Conservation (phyloP, 1,140 invertebrate genomes). For the Neelides sp. region DNA sequence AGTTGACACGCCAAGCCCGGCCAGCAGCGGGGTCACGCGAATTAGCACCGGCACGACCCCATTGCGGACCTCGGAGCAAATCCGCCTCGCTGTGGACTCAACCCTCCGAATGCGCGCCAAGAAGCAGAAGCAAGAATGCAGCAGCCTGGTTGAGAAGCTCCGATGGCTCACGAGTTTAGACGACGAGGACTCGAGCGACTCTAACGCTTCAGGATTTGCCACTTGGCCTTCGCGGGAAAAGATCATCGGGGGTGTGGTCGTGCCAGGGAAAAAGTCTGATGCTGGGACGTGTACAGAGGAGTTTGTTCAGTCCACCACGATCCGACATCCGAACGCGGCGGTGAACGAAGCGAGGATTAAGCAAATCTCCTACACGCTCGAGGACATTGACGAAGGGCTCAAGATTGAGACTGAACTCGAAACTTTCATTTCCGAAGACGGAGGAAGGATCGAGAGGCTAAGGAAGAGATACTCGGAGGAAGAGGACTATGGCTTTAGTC, state of each 20-base stretch:
- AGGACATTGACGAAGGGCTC: constrained; percentile 31
- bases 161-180: constrained; percentile 30
- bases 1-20: not conserved
- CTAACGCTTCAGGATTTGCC: constrained; percentile 25
- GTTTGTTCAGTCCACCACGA: constrained; percentile 22
- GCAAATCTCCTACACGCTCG: constrained; percentile 28
- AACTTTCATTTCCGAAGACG: constrained; percentile 26
- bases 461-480: constrained; percentile 20
- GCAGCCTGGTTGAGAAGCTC: constrained; percentile 29
- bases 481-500: constrained; percentile 29
- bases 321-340: constrained; percentile 15
- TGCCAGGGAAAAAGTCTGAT: constrained; percentile 18
- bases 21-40: constrained; percentile 5
- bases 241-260: constrained; percentile 12
- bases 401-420: constrained; percentile 27
- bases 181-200: constrained; percentile 20
- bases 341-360: constrained; percentile 28
- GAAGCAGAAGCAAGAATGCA: constrained; percentile 29
- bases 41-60: constrained; percentile 28
- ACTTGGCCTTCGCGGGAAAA: constrained; percentile 31
- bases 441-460: constrained; percentile 25
- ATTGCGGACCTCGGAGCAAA: constrained; percentile 29
- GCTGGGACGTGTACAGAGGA: constrained; percentile 27
- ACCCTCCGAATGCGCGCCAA: constrained; percentile 14
- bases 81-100: constrained; percentile 26